These are phyloP conservation scores for Cryptocheilus praepositus DNA, from an alignment of 2,888 invertebrate species.

Conservation along the genomic window DNA sequence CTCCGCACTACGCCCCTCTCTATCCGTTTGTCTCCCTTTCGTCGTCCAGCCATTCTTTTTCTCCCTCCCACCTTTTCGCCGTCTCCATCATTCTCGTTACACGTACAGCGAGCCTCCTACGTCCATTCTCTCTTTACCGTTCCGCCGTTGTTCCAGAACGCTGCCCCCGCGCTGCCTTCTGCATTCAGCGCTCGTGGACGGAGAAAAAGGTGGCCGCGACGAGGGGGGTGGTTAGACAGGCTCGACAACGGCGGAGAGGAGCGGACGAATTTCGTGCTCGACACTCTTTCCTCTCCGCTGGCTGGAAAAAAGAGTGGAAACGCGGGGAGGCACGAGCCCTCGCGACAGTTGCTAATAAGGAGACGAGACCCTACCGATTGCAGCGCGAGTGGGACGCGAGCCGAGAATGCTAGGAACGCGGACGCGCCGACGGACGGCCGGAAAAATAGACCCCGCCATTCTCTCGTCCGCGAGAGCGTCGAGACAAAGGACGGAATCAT, in stretches of 20 bases:
- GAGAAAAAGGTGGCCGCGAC: slow-evolving; percentile 9
- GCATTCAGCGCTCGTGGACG: slow-evolving; percentile 35
- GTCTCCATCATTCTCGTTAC: slow-evolving; percentile 13
- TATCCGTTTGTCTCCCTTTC: slow-evolving; percentile 25
- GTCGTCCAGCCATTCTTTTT: slow-evolving; percentile 1
- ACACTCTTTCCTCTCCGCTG: slow-evolving; percentile 34
- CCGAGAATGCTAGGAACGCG: too few relatives aligned
- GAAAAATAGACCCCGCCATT: neutral
- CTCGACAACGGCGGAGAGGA: slow-evolving; percentile 11
- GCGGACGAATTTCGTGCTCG: slow-evolving; percentile 26
- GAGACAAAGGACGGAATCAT: slow-evolving; percentile 3
- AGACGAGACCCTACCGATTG: slow-evolving; percentile 26
- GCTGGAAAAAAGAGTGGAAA: slow-evolving; percentile 28
- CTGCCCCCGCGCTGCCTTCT: slow-evolving; percentile 46
- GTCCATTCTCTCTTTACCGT: slow-evolving; percentile 27
- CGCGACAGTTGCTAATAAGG: slow-evolving; percentile 57
- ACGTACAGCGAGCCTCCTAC: neutral
- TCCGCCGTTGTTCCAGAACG: slow-evolving; percentile 47
- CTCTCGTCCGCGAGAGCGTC: neutral
- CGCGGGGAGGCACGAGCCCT: slow-evolving; percentile 30
- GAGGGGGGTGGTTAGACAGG: neutral
- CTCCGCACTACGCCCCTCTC: slow-evolving; percentile 12
- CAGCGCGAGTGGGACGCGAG: neutral
- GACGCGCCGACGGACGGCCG: neutral
- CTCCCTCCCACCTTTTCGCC: slow-evolving; percentile 23